Evolutionary conservation across 2,113 vertebrate species (phyloP).

Genomic region (Plecotus auritus): DNA sequence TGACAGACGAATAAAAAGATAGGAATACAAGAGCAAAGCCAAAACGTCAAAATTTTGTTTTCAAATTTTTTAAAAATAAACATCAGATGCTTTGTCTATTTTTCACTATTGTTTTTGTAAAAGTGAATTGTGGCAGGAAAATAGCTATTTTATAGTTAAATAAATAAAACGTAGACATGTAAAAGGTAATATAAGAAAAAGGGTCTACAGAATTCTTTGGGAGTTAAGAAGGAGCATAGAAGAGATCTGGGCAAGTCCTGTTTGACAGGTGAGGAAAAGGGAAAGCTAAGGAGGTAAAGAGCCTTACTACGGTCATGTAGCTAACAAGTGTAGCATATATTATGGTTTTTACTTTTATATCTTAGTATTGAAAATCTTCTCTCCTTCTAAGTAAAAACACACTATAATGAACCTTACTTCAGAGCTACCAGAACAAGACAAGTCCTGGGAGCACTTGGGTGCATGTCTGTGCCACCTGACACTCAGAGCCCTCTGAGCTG

Average conservation of each 20-base stretch:
- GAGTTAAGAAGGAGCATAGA: not conserved
- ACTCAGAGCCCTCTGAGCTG: not conserved
- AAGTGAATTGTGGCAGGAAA: not conserved
- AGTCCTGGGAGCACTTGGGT: not conserved
- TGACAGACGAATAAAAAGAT: slow-evolving; percentile 5
- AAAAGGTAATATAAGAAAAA: not conserved
- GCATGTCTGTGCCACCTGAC: not conserved
- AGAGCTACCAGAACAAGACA: not conserved
- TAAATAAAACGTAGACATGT: not conserved
- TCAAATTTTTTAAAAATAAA: slow-evolving; percentile 30
- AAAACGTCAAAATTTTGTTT: not conserved
- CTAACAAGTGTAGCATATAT: not conserved
- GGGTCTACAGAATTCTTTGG: not conserved
- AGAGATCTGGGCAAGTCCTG: not conserved
- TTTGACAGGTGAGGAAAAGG: not conserved
- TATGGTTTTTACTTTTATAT: not conserved
- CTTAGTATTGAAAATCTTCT: not conserved
- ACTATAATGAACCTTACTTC: not conserved
- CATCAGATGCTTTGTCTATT: not conserved
- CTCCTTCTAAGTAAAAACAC: slow-evolving; percentile 1
- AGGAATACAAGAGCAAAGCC: not conserved
- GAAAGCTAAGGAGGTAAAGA: not conserved
- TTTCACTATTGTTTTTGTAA: slow-evolving; percentile 26
- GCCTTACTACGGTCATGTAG: not conserved
- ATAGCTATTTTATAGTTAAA: slow-evolving; percentile 13